Base-by-base conservation (phyloP, 2,113 vertebrate genomes). In the Psilopogon haemacephalus region DNA sequence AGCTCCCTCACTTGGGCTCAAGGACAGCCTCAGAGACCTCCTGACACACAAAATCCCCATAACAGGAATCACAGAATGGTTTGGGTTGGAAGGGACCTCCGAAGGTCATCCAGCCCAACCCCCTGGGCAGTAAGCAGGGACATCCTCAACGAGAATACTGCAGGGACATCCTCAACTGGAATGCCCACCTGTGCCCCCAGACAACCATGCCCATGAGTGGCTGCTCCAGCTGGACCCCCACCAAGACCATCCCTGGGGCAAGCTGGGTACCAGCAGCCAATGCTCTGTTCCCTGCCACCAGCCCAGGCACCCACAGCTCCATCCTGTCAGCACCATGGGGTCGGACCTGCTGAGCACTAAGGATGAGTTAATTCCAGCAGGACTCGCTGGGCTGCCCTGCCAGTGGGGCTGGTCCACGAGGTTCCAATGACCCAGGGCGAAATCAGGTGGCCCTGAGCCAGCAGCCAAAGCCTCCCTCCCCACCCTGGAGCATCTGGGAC, bases 261-360 rank as follows among this genome's bases (percentile, higher is more conserved):
- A 42, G 67, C 62, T 21, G 40, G 26, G 27, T 2, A 26, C 56
- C 62, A 38, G 48, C 40, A 26, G 37, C 0, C 4, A 24, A 8
- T 17, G 44, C 56, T 56, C 35, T 28, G 2, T 24, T 50, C 44
- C 74, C 7, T 11, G 24, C 4, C 13, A 2, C 26, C 78, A 54
- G 26, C 46, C 27, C 64, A 4, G 38, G 15, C 8, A n/a, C 35
- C 40, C 3, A 0, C 7, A 35, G 3, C 63, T 5, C 75, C 13
- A 1, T 2, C 48, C 13, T 18, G 35, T 2, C 5, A 2, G 48
- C 2, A 0, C 26, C 0, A 1, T 0, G 12, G 72, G 35, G 32
- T 40, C 69, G 13, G 8, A 11, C 30, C 4, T 60, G n/a, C 28
- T 0, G 1, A 28, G 56, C 23, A 2, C 15, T 32, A 59, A 32